Evolutionary conservation across 2,888 invertebrate species (phyloP).

Genomic region (Trachelus stipa): DNA sequence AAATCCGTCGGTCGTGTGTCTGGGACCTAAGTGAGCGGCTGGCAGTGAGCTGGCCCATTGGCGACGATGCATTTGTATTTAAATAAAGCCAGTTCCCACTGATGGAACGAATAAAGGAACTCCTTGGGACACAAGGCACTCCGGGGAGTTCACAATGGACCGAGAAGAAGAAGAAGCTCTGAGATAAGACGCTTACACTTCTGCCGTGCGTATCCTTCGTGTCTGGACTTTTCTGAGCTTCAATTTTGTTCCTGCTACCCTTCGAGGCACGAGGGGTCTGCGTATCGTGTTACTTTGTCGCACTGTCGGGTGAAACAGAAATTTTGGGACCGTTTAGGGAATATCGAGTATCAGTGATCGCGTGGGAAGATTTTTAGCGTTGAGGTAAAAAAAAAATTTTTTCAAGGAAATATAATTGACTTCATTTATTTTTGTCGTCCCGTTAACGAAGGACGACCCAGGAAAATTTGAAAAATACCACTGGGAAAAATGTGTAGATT

Average conservation of each 20-base stretch:
- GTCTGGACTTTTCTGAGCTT: neutral
- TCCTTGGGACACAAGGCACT: conserved; percentile 23
- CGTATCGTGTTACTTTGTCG: neutral
- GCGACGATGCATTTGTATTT: conserved; percentile 21
- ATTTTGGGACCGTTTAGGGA: neutral
- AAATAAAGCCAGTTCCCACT: conserved; percentile 21
- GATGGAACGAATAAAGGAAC: conserved; percentile 24
- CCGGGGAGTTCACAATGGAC: conserved; percentile 20
- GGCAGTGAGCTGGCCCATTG: conserved; percentile 14
- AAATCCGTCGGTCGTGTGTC: conserved; percentile 15
- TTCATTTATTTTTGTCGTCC: neutral
- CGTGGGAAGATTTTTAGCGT: neutral
- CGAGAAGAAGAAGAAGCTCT: conserved; percentile 5
- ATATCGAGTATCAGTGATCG: neutral
- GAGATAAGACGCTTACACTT: conserved; percentile 23
- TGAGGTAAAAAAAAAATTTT: neutral
- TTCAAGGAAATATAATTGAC: neutral
- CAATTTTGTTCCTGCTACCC: neutral
- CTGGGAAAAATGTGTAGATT: too few relatives aligned
- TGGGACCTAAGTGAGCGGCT: conserved; percentile 9
- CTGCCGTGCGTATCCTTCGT: neutral
- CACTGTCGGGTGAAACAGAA: neutral
- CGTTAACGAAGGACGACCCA: too few relatives aligned
- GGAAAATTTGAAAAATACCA: too few relatives aligned
- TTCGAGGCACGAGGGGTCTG: neutral